Evolutionary conservation across 37 sponge, comb jelly and placozoan species (phyloP), one percentile per base, ranked within the genome.

Genomic region (Haliclona indistincta): DNA sequence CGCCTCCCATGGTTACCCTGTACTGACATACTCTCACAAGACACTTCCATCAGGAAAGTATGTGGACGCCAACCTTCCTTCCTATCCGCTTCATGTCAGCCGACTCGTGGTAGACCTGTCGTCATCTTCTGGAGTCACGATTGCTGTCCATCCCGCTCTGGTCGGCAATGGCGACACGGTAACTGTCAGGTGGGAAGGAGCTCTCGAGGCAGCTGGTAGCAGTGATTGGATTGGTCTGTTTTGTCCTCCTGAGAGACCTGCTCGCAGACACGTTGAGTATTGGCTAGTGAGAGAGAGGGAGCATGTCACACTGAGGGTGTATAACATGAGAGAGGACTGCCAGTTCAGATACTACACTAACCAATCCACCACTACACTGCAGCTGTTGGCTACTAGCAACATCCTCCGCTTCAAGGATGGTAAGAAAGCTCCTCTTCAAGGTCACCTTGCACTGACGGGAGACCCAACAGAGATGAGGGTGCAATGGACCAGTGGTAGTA

Each of bases 371-470:
- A 49, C 74, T 28, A 58, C 23, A 25, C 13, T 43, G 28, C 25
- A 63, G 32, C 73, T 85, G 19, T 28, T 85, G 34, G 85, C 85
- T 0, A 43, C 49, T 10, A 85, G 85, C 33, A 71, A 78, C 56
- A 49, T 45, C 56, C 25, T 85, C 25, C 70, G 29, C 22, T 85
- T 85, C 40, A 47, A 36, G 8, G 79, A 40, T 38, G 85, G 73
- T 0, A 20, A 22, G 33, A 35, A 49, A 3, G 67, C 54, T 4
- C 80, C 84, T 43, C 75, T 89, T 29, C 84, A 83, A 3, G 62
- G 74, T 7, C 89, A 89, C 75, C 70, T 89, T 2, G 69, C 89
- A 13, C 64, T 89, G 33, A 89, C 84, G 3, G 75, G 70, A 5
- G 40, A 83, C 4, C 56, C 51, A 19, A 68, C 33, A 34, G 70